Base-by-base conservation (phyloP, 2,888 invertebrate species). In the Prionchulus punctatus region DNA sequence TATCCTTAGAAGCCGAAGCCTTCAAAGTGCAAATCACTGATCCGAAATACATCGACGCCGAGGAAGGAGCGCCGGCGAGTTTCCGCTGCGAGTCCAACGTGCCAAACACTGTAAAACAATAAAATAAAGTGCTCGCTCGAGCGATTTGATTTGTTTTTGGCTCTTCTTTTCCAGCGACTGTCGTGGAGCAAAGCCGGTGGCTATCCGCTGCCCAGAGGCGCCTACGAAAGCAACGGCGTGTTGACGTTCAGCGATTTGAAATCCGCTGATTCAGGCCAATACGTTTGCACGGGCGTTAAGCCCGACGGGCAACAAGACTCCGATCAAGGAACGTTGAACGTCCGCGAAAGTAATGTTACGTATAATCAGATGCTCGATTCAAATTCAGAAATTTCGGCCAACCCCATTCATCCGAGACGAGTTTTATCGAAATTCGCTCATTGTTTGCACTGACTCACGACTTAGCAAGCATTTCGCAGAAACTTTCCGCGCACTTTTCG, bases 261-360 rank as follows among this genome's bases (percentile, higher is more conserved):
- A 4, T 23, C 45, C 12, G 45, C 12, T 7, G 18, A 49, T 23
- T 4, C 27, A 4, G 50, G 50, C 4, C 50, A 49, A 7, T 49
- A 49, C 30, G 4, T n/a, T n/a, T 49, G 50, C 50, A 30, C 28
- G 28, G 50, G 50, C 12, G 12, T 30, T 7, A 49, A 26, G n/a
- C n/a, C n/a, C 4, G 28, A 30, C 50, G 50, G 50, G 12, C 45
- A 45, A 45, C n/a, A n/a, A n/a, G n/a, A n/a, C n/a, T n/a, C n/a
- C n/a, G n/a, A n/a, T n/a, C n/a, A n/a, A n/a, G n/a, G n/a, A n/a
- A n/a, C n/a, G n/a, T n/a, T n/a, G n/a, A n/a, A n/a, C n/a, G n/a
- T n/a, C n/a, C n/a, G n/a, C n/a, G n/a, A n/a, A n/a, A n/a, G n/a
- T n/a, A n/a, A n/a, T n/a, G n/a, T n/a, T n/a, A n/a, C n/a, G n/a